Evolutionary conservation across 2,113 vertebrate species (phyloP), one percentile per base, ranked within the genome.

Genomic region (Tragelaphus strepsiceros): DNA sequence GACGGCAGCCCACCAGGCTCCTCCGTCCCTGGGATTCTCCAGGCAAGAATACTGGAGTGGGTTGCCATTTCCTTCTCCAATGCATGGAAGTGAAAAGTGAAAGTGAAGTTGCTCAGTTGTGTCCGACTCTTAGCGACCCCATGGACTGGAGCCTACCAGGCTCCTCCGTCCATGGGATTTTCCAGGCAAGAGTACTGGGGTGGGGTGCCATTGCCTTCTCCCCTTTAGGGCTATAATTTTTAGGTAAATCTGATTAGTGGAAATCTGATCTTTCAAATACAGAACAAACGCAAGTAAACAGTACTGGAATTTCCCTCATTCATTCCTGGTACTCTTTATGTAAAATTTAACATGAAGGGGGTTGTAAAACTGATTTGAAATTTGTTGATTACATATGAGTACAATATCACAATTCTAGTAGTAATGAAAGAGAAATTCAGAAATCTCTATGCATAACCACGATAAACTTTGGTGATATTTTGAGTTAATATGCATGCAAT

Each of bases 191-290:
- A 43, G 43, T 43, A 43, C 43, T 43, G 43, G 43, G 43, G 43
- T 43, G 43, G 43, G 43, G 43, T 43, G 43, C 43, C 43, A 43
- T 43, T 43, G 43, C 43, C 43, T 43, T 1, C 43, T 5, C 43
- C 43, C 5, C 83, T 81, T 97, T 56, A 88, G 46, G 46, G 82
- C 89, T 97, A 30, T 86, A 84, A 90, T 93, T 97, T 97, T 91
- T 87, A 97, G 83, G 89, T 94, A 96, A 97, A 96, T 91, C 97
- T 95, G 93, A 96, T 97, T 96, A 97, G 62, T 77, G 64, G 91
- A 97, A 89, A 97, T 90, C 49, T 87, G 91, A 97, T 90, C 86
- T 96, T 94, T 51, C 24, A 13, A 67, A 56, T 53, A 67, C 32
- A 94, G 46, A 94, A 49, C 62, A 97, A 97, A 87, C 3, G 49